Percentiles rank a stretch among this genome's conserved stretches.
Conservation (phyloP, 2,888 invertebrate genomes). For the Acleris laterana region DNA sequence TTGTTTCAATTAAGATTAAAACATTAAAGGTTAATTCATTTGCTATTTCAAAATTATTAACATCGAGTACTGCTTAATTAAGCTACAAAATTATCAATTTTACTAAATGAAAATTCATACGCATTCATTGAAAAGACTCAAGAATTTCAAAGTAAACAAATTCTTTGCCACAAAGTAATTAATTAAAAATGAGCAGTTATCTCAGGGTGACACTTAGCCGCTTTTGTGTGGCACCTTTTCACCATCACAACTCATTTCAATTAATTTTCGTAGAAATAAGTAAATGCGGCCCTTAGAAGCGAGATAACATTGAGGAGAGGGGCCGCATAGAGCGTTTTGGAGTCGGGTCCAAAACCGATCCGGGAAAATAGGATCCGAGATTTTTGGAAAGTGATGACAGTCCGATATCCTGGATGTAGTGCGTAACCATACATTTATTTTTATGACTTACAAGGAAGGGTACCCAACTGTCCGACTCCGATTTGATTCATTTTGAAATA, state of each 20-base stretch:
- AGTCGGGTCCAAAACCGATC: too few relatives aligned
- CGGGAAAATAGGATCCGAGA: too few relatives aligned
- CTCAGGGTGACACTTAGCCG: conserved; percentile 81
- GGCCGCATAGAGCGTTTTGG: conserved; percentile 23
- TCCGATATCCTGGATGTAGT: too few relatives aligned
- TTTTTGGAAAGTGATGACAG: too few relatives aligned
- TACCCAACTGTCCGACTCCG: too few relatives aligned
- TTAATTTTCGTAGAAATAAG: conserved; percentile 83
- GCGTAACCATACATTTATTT: too few relatives aligned
- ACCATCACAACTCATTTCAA: conserved; percentile 84
- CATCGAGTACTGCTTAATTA: not conserved
- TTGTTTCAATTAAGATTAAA: too few relatives aligned
- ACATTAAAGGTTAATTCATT: too few relatives aligned
- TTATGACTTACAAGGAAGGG: too few relatives aligned
- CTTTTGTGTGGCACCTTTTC: conserved; percentile 82
- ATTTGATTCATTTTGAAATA: too few relatives aligned
- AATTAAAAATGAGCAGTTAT: conserved; percentile 82
- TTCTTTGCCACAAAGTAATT: conserved; percentile 78
- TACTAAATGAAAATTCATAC: conserved; percentile 65
- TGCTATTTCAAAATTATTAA: too few relatives aligned
- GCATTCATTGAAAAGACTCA: conserved; percentile 61
- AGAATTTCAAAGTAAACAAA: conserved; percentile 74
- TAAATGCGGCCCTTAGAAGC: conserved; percentile 82
- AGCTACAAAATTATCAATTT: conserved; percentile 43
- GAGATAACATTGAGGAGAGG: conserved; percentile 80